Evolutionary conservation across 2,113 vertebrate species (phyloP), one percentile per base, ranked within the genome.

Genomic region (Mobula hypostoma): DNA sequence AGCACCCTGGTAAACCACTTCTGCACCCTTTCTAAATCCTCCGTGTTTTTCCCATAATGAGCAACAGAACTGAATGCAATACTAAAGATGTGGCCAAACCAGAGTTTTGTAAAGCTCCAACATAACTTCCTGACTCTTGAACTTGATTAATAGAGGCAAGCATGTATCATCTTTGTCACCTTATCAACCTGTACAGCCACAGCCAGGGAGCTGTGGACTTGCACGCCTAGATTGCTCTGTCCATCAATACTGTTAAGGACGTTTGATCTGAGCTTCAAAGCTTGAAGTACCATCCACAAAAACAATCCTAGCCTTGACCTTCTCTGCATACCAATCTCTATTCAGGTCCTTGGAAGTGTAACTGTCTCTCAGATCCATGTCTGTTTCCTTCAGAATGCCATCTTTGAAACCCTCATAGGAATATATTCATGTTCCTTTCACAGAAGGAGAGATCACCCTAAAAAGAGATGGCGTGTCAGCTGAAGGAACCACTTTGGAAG

Each of bases 401-500:
- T 83, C 21, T 83, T 61, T 87, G 83, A 66, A 88, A 5, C 14
- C 12, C 9, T 63, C 14, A 17, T 66, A 0, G 61, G 85, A 95
- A 70, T 94, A 27, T 94, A 0, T 95, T 12, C 95, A 12, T 95
- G 94, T 78, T 96, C 95, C 66, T 94, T 96, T 96, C 95, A 29
- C 95, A 98, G 97, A 98, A 96, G 97, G 97, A 94, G 97, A 98
- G 94, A 96, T 97, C 95, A 97, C 97, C 94, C 95, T 97, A 95
- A 97, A 97, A 95, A 97, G 97, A 94, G 98, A 99, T 94, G 95
- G 97, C 0, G 96, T 98, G 96, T 97, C 98, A 91, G 97, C 97
- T 56, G 98, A 99, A 96, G 97, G 98, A 95, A 99, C 98, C 95
- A 99, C 98, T 0, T 96, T 99, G 95, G 98, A 99, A 96, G 98